These are phyloP conservation scores for Elymnias hypermnestra DNA, from an alignment of 1,140 invertebrate genomes.

Conservation along the genomic window DNA sequence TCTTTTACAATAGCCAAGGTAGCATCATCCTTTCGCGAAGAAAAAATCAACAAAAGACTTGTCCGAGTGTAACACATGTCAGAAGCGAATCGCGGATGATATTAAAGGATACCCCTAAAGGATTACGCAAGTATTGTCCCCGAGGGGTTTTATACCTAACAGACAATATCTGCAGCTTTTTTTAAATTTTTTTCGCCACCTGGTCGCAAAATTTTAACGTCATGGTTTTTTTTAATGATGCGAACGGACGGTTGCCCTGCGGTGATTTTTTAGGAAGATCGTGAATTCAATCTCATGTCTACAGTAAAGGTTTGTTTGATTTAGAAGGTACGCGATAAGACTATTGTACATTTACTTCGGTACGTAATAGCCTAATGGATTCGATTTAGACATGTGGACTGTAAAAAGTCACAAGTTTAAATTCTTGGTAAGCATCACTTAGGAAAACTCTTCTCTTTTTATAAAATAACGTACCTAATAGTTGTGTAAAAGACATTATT, in stretches of 20 bases:
- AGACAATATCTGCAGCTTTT: slow-evolving; percentile 32
- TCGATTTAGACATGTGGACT: too few species aligned
- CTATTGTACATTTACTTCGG: not conserved
- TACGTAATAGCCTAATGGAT: too few species aligned
- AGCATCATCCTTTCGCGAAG: slow-evolving; percentile 33
- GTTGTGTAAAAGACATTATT: too few species aligned
- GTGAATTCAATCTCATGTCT: slow-evolving; percentile 16
- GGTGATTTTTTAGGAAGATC: slow-evolving; percentile 23
- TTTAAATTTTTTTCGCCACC: slow-evolving; percentile 47
- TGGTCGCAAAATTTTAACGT: slow-evolving; percentile 52
- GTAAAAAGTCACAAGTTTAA: too few species aligned
- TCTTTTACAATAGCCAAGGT: slow-evolving; percentile 20
- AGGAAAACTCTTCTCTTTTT: too few species aligned
- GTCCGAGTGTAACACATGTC: slow-evolving; percentile 55
- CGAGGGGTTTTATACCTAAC: slow-evolving; percentile 25
- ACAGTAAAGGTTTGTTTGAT: slow-evolving; percentile 25
- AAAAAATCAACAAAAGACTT: slow-evolving; percentile 40
- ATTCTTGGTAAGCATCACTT: too few species aligned
- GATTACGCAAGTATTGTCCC: slow-evolving; percentile 52
- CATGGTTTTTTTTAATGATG: slow-evolving; percentile 12
- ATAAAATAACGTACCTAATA: too few species aligned
- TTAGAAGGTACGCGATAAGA: slow-evolving; percentile 35
- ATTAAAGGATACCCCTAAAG: slow-evolving; percentile 57
- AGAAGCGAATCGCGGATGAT: slow-evolving; percentile 41
- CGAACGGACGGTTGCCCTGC: slow-evolving; percentile 17